These are phyloP conservation scores for Ophion ellenae DNA, from an alignment of 2,888 invertebrate species.

Conservation along the genomic window DNA sequence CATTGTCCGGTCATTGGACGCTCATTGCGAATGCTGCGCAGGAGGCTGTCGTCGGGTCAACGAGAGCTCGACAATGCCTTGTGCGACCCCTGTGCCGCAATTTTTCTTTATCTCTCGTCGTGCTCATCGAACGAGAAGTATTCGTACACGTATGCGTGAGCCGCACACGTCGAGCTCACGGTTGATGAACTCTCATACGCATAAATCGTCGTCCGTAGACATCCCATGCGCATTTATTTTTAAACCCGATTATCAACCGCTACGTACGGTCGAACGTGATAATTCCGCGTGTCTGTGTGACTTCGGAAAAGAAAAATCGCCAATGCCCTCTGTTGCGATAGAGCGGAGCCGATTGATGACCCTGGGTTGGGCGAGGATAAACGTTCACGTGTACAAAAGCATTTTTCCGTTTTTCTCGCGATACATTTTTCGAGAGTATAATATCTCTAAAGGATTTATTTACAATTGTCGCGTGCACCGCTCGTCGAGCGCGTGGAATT, in stretches of 20 bases:
- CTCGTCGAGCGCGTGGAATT: background rate
- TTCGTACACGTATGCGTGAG: background rate
- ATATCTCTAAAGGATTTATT: slow-evolving; percentile 59
- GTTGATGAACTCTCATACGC: slow-evolving; percentile 59
- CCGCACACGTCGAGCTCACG: background rate
- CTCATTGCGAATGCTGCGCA: background rate
- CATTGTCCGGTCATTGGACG: no score
- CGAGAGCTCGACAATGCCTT: slow-evolving; percentile 10
- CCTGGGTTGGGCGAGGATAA: slow-evolving; percentile 11
- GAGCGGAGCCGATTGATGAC: slow-evolving; percentile 27
- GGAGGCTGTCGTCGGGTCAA: background rate
- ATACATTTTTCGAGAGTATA: slow-evolving; percentile 5
- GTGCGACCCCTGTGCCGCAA: background rate
- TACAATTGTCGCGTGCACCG: slow-evolving; percentile 44
- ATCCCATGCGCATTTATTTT: slow-evolving; percentile 47
- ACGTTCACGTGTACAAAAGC: slow-evolving; percentile 16
- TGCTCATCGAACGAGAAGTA: background rate
- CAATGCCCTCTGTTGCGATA: background rate
- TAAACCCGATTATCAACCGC: slow-evolving; percentile 46
- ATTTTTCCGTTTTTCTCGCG: slow-evolving; percentile 3
- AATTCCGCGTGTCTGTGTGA: slow-evolving; percentile 5
- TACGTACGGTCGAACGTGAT: slow-evolving; percentile 4
- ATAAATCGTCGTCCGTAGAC: slow-evolving; percentile 47
- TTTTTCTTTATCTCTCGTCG: background rate
- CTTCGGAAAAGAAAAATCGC: slow-evolving; percentile 12